These are phyloP conservation scores for Allophyes oxyacanthae DNA, from an alignment of 2,888 invertebrate genomes.

Conservation along the genomic window DNA sequence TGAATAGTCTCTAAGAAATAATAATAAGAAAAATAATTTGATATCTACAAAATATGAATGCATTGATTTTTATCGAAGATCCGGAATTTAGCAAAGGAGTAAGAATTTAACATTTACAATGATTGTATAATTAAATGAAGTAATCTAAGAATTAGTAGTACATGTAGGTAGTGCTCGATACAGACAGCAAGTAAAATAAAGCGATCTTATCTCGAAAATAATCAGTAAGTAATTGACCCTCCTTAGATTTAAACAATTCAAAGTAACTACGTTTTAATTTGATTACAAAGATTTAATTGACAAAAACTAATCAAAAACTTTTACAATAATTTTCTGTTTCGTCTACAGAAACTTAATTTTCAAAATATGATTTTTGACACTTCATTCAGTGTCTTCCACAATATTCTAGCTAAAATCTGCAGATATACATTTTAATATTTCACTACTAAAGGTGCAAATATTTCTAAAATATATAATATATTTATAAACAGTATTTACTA, in stretches of 20 bases:
- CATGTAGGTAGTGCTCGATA: conserved; percentile 46
- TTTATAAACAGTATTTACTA: conserved; percentile 84
- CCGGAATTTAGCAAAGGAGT: conserved; percentile 27
- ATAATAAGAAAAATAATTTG: conserved; percentile 16
- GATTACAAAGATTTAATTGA: conserved; percentile 87
- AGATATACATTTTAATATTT: conserved; percentile 85
- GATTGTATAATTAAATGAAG: conserved; percentile 43
- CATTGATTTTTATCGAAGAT: conserved; percentile 33
- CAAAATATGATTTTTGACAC: conserved; percentile 67
- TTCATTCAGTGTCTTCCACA: conserved; percentile 60
- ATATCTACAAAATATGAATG: conserved; percentile 22
- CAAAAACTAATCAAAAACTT: conserved; percentile 85
- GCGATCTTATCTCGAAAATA: conserved; percentile 80
- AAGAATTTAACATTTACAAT: conserved; percentile 37
- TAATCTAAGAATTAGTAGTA: conserved; percentile 52
- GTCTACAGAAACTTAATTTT: conserved; percentile 75
- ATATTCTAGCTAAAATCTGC: conserved; percentile 85
- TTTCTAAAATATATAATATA: conserved; percentile 87
- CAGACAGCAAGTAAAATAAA: conserved; percentile 63
- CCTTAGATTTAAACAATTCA: conserved; percentile 87
- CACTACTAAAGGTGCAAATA: conserved; percentile 89
- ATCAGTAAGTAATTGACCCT: conserved; percentile 86
- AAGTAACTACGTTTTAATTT: conserved; percentile 81
- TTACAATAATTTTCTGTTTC: conserved; percentile 75
- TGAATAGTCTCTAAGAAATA: conserved; percentile 27